Evolutionary conservation across 92 coral and sea anemone species (phyloP).

Genomic region (Montipora capitata): DNA sequence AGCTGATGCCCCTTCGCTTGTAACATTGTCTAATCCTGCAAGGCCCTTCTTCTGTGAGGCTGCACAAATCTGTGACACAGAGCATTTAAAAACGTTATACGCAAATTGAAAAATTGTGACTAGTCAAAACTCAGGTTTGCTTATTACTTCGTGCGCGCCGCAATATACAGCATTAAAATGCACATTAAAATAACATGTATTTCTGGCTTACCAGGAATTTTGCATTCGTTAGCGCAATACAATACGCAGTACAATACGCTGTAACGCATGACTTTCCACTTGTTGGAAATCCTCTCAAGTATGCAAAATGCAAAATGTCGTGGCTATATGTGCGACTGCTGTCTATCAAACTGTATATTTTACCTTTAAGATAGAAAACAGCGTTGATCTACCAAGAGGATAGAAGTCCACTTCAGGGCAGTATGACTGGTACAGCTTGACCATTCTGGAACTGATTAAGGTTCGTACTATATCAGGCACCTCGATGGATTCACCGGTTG

Average conservation of each 20-base stretch:
- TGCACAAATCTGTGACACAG: constrained; percentile 38
- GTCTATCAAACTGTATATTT: neutral
- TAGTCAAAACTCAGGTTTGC: too few species aligned
- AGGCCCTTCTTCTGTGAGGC: constrained; percentile 59
- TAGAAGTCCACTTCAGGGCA: constrained; percentile 39
- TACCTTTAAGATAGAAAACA: neutral
- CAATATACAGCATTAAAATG: neutral
- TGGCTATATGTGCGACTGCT: neutral
- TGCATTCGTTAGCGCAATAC: neutral
- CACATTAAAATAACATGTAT: neutral
- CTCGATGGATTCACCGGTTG: constrained; percentile 39
- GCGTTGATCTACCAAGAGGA: constrained; percentile 59
- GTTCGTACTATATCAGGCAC: constrained; percentile 56
- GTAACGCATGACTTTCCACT: neutral
- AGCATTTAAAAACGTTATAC: too few species aligned
- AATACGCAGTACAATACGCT: too few species aligned
- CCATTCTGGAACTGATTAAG: constrained; percentile 45
- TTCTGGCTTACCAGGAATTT: neutral
- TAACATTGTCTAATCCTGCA: constrained; percentile 54
- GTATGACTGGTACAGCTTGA: constrained; percentile 46
- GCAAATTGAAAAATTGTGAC: too few species aligned
- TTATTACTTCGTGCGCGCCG: neutral
- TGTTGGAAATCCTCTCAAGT: neutral
- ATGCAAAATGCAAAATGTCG: neutral
- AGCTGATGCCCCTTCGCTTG: constrained; percentile 48